These are phyloP conservation scores for Fragum whitleyi DNA, from an alignment of 2,888 invertebrate species.

Conservation along the genomic window DNA sequence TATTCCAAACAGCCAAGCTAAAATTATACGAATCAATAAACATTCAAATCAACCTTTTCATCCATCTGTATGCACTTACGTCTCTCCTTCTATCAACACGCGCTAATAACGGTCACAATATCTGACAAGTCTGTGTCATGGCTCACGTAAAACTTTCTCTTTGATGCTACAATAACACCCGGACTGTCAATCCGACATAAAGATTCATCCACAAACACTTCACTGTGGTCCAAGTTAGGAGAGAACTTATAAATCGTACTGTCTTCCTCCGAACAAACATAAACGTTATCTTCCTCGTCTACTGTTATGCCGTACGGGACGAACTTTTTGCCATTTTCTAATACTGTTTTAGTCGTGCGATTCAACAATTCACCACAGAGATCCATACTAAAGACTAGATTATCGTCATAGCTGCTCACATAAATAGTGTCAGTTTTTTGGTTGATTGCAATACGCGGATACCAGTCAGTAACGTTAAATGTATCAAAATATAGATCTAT, in stretches of 20 bases:
- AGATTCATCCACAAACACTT: background rate
- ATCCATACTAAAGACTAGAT: background rate
- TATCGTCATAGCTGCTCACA: slow-evolving; percentile 15
- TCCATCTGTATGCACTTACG: too few relatives aligned
- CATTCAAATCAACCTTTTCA: too few relatives aligned
- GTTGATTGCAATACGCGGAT: slow-evolving; percentile 1
- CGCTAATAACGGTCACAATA: background rate
- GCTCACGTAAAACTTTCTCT: background rate
- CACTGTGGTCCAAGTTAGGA: background rate
- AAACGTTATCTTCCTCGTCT: background rate
- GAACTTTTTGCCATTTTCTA: background rate
- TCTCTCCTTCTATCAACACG: too few relatives aligned
- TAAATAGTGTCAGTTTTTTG: background rate
- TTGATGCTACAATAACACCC: background rate
- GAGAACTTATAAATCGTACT: background rate
- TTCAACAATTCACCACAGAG: background rate
- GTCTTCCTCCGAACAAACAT: slow-evolving; percentile 9
- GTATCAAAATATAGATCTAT: background rate
- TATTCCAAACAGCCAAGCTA: too few relatives aligned
- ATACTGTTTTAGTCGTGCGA: background rate
- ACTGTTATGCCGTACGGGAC: slow-evolving; percentile 1
- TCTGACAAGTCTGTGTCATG: background rate
- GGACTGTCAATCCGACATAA: background rate
- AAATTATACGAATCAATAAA: too few relatives aligned
- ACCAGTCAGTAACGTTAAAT: background rate